Percentiles rank a stretch among this genome's conserved stretches.
Evolutionary conservation across 2,797 vertebrate genomes (phyloP).

Genomic region (Pempheris klunzingeri): DNA sequence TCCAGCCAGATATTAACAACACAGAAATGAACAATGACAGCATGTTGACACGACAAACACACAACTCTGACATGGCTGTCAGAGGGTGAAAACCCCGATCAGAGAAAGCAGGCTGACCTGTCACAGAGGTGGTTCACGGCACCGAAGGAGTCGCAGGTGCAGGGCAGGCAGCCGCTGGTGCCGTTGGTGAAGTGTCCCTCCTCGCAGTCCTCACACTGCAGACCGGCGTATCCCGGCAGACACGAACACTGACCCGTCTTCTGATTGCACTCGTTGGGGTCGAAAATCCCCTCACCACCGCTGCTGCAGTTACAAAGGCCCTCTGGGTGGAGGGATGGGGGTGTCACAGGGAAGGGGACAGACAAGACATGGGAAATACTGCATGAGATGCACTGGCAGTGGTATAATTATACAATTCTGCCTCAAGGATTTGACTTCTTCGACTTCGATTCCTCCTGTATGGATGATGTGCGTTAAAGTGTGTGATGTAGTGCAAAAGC

Average conservation of each 20-base stretch:
- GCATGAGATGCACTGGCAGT: neutral
- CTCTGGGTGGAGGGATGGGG: constrained; percentile 63
- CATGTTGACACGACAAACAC: constrained; percentile 11
- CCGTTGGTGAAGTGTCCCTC: constrained; percentile 86
- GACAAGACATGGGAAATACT: constrained; percentile 1
- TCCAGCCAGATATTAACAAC: neutral
- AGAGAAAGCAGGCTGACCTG: constrained; percentile 78
- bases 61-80: neutral
- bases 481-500: too few species aligned
- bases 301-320: constrained; percentile 86
- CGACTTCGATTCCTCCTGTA: too few species aligned
- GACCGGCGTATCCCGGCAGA: constrained; percentile 79
- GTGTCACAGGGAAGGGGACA: neutral
- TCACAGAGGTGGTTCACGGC: constrained; percentile 81
- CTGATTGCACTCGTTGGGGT: constrained; percentile 79
- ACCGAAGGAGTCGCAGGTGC: constrained; percentile 85
- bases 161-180: constrained; percentile 84
- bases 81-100: neutral
- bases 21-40: neutral
- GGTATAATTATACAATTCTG: neutral
- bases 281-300: constrained; percentile 79
- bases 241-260: constrained; percentile 84
- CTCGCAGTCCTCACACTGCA: constrained; percentile 86
- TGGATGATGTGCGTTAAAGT: too few species aligned
- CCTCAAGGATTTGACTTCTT: too few species aligned